A percentile compares a stretch with the other conserved stretches of the same genome.
phyloP scores from a whole-genome alignment of 1,140 invertebrate genomes.

The Eciton burchellii region DNA sequence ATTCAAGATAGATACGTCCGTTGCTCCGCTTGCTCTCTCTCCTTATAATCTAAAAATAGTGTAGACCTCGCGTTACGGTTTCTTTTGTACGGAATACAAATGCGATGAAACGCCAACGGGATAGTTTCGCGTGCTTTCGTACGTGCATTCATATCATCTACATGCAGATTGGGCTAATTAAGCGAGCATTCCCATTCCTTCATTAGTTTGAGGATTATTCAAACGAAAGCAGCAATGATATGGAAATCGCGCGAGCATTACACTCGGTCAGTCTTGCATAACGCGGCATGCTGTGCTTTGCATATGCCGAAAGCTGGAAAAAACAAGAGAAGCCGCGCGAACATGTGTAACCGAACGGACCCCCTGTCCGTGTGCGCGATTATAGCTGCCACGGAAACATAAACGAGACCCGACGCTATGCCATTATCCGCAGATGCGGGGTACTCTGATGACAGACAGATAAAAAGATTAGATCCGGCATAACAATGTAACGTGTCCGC shows the following conservation, averaged over 20 bases:
- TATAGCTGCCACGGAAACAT: conserved; percentile 33
- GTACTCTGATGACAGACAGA: conserved; percentile 61
- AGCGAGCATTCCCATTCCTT: not conserved
- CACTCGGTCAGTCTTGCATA: conserved; percentile 19
- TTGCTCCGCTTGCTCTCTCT: no score
- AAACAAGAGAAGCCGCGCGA: conserved; percentile 19
- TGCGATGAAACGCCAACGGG: no score
- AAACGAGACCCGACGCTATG: conserved; percentile 31
- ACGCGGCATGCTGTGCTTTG: not conserved
- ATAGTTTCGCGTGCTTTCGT: not conserved
- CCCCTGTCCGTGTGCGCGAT: conserved; percentile 21
- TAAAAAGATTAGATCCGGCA: conserved; percentile 68
- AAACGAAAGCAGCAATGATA: conserved; percentile 6
- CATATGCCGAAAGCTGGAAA: not conserved
- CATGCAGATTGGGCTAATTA: conserved; percentile 12
- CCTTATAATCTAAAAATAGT: no score
- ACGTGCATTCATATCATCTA: not conserved
- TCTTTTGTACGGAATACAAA: no score
- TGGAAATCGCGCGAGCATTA: not conserved
- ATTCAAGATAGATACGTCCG: no score
- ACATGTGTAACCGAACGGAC: conserved; percentile 10
- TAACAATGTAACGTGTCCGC: conserved; percentile 46
- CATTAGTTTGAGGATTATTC: not conserved
- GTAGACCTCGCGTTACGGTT: no score
- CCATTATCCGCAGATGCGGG: conserved; percentile 23